Percentiles rank a stretch among this genome's conserved stretches.
phyloP scores from a whole-genome alignment of 2,888 invertebrate genomes.

The Dioctria linearis region DNA sequence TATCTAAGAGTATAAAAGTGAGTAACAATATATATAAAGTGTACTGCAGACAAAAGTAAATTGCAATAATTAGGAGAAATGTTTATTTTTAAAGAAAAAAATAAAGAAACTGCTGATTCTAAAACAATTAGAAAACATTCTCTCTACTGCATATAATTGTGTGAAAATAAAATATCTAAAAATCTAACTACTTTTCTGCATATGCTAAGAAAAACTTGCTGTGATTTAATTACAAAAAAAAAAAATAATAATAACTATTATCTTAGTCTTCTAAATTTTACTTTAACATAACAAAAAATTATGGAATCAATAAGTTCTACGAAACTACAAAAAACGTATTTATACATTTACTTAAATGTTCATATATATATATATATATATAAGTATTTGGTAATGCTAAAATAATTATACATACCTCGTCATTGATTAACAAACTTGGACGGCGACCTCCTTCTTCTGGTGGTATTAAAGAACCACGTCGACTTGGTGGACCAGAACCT shows the following conservation, averaged over 20 bases:
- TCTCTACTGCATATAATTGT: neutral
- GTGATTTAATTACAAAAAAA: neutral
- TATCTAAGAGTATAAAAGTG: neutral
- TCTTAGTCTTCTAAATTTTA: neutral
- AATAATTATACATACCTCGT: slow-evolving; percentile 82
- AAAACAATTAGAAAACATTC: neutral
- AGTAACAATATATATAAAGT: neutral
- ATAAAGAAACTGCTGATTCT: neutral
- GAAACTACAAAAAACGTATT: too few species aligned
- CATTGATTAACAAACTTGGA: slow-evolving; percentile 92
- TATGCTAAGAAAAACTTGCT: neutral
- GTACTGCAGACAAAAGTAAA: neutral
- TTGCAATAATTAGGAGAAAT: neutral
- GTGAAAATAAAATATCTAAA: neutral
- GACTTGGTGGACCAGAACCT: slow-evolving; percentile 76
- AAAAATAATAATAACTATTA: slow-evolving; percentile 2
- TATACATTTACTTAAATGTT: too few species aligned
- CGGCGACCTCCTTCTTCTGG: slow-evolving; percentile 90
- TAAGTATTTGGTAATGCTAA: too few species aligned
- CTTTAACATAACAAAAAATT: too few species aligned
- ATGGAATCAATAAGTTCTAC: too few species aligned
- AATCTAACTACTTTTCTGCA: neutral
- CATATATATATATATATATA: too few species aligned
- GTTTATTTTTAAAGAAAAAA: neutral
- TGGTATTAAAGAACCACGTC: slow-evolving; percentile 90